These are phyloP conservation scores for Sarcophaga caerulescens DNA, from an alignment of 2,888 invertebrate species.

Conservation along the genomic window DNA sequence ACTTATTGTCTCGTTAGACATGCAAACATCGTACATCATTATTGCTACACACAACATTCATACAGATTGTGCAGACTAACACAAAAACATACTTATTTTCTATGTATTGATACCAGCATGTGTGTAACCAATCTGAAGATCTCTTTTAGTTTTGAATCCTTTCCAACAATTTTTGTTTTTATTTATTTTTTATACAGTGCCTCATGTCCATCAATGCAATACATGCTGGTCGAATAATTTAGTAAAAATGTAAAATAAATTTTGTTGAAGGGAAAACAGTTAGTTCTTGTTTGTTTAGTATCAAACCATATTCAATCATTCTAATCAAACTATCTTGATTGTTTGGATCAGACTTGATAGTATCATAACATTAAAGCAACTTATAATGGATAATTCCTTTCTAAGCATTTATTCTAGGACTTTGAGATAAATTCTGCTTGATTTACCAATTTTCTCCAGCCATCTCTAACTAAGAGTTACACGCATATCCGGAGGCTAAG, in stretches of 20 bases:
- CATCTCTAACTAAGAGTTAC: too few species aligned
- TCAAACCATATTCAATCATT: too few species aligned
- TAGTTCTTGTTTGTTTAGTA: neutral
- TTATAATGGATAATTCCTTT: too few species aligned
- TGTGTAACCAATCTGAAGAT: slow-evolving; percentile 38
- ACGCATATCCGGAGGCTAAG: too few species aligned
- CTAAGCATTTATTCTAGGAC: too few species aligned
- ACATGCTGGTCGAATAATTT: slow-evolving; percentile 34
- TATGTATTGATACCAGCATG: slow-evolving; percentile 26
- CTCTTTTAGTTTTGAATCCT: slow-evolving; percentile 17
- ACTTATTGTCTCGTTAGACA: slow-evolving; percentile 62
- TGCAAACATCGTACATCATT: slow-evolving; percentile 58
- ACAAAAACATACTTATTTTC: slow-evolving; percentile 11
- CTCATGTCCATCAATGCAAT: slow-evolving; percentile 30
- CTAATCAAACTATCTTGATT: too few species aligned
- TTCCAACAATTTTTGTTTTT: neutral
- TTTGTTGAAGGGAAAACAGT: neutral
- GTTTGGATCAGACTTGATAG: too few species aligned
- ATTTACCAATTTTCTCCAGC: too few species aligned
- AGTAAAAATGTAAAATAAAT: neutral
- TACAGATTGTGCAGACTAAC: neutral
- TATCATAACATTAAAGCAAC: too few species aligned
- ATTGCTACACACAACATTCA: slow-evolving; percentile 25
- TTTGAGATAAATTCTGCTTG: too few species aligned
- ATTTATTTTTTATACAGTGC: neutral